phyloP scores from a whole-genome alignment of 1,140 invertebrate species.

The Wasmannia auropunctata region DNA sequence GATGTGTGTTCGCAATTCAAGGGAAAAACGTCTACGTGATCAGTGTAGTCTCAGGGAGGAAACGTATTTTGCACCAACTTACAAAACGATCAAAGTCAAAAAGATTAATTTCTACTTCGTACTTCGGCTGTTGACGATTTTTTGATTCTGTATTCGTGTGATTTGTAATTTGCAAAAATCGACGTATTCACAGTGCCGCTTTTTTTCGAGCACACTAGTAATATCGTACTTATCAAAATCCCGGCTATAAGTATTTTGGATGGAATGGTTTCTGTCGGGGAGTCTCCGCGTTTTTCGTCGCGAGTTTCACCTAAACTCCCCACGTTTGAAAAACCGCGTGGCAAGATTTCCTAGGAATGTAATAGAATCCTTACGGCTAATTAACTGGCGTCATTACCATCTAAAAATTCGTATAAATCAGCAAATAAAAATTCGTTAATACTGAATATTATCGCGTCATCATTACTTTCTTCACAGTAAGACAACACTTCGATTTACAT shows the following conservation, averaged over 20 bases:
- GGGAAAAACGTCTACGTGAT: slow-evolving; percentile 47
- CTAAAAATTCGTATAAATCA: slow-evolving; percentile 39
- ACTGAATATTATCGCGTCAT: slow-evolving; percentile 60
- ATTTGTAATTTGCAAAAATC: slow-evolving; percentile 17
- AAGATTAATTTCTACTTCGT: neutral
- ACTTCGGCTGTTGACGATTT: slow-evolving; percentile 14
- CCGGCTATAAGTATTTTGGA: slow-evolving; percentile 62
- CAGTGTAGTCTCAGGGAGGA: slow-evolving; percentile 9
- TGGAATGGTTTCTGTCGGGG: slow-evolving; percentile 67
- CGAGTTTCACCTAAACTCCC: slow-evolving; percentile 47
- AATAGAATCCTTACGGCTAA: slow-evolving; percentile 41
- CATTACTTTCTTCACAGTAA: slow-evolving; percentile 37
- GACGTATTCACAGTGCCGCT: slow-evolving; percentile 8
- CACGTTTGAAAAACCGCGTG: slow-evolving; percentile 42
- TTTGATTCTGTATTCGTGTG: slow-evolving; percentile 21
- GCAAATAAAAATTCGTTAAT: slow-evolving; percentile 61
- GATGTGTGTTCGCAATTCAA: slow-evolving; percentile 44
- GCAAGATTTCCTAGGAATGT: slow-evolving; percentile 66
- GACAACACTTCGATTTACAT: slow-evolving; percentile 24
- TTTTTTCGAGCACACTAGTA: slow-evolving; percentile 52
- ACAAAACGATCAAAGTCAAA: slow-evolving; percentile 13
- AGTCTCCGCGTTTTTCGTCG: slow-evolving; percentile 59
- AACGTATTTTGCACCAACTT: slow-evolving; percentile 34
- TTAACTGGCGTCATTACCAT: neutral
- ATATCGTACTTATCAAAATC: slow-evolving; percentile 55